These are phyloP conservation scores for Scaptomyza caliginosa DNA, from an alignment of 2,888 invertebrate genomes.

Conservation along the genomic window DNA sequence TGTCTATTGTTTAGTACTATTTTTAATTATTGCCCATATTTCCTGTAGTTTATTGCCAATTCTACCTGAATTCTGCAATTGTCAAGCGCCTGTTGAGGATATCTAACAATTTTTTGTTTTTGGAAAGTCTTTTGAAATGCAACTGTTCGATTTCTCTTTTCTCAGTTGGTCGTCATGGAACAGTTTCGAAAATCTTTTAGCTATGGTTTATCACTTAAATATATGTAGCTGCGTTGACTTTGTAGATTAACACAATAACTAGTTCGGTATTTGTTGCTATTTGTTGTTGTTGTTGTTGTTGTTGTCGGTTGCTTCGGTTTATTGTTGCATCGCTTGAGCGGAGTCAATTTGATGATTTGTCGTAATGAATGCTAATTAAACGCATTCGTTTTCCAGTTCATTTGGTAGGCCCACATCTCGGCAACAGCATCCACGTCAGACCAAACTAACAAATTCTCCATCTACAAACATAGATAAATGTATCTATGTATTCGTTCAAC, in stretches of 20 bases:
- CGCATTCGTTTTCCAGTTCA: constrained; percentile 79
- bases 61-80: constrained; percentile 54
- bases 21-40: constrained; percentile 74
- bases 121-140: constrained; percentile 5
- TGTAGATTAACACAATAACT: constrained; percentile 71
- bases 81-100: constrained; percentile 2
- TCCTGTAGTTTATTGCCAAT: constrained; percentile 50
- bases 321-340: constrained; percentile 63
- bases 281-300: constrained; percentile 15
- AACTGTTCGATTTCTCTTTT: constrained; percentile 48
- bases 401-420: constrained; percentile 41
- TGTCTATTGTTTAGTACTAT: constrained; percentile 54
- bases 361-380: constrained; percentile 82
- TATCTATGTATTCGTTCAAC: constrained; percentile 40
- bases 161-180: constrained; percentile 61
- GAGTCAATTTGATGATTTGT: constrained; percentile 76
- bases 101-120: neutral
- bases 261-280: constrained; percentile 46
- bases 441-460: constrained; percentile 31
- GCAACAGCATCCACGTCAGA: constrained; percentile 35
- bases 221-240: constrained; percentile 77
- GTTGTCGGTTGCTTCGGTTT: constrained; percentile 32
- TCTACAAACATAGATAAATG: neutral
- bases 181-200: constrained; percentile 60
- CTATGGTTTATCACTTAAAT: constrained; percentile 60